Conservation (phyloP, 2,797 vertebrate genomes). For the Euphonia xanthogaster region DNA sequence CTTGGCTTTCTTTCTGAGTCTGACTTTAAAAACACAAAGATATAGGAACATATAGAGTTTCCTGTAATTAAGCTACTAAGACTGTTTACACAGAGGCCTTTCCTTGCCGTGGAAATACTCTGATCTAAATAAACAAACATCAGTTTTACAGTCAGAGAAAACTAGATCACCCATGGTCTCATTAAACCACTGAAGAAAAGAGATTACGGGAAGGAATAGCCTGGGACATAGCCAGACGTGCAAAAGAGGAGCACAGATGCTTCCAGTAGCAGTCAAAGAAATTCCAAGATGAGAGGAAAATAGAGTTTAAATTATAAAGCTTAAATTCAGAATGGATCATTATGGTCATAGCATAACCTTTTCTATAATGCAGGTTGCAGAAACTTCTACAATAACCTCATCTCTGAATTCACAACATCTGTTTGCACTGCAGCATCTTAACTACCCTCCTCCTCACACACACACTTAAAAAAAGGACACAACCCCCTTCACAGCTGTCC, state of each 20-base stretch:
- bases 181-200: background rate
- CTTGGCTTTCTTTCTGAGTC: background rate
- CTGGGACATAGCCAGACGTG: background rate
- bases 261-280: background rate
- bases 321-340: background rate
- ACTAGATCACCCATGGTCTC: background rate
- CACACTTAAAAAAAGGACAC: background rate
- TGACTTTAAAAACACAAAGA: background rate
- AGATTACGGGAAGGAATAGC: background rate
- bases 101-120: background rate
- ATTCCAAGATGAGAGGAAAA: background rate
- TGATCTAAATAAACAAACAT: background rate
- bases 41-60: background rate
- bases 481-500: background rate
- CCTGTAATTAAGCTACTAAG: background rate
- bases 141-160: background rate
- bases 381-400: background rate
- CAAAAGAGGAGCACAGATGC: background rate
- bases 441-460: accelerated
- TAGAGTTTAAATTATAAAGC: background rate
- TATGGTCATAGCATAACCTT: background rate
- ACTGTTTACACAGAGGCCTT: background rate
- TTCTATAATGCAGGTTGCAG: background rate
- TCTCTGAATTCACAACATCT: background rate
- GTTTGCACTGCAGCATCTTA: background rate